Evolutionary conservation across 2,888 invertebrate genomes (phyloP), one percentile per base, ranked within the genome.

Genomic region (Andrena hattorfiana): DNA sequence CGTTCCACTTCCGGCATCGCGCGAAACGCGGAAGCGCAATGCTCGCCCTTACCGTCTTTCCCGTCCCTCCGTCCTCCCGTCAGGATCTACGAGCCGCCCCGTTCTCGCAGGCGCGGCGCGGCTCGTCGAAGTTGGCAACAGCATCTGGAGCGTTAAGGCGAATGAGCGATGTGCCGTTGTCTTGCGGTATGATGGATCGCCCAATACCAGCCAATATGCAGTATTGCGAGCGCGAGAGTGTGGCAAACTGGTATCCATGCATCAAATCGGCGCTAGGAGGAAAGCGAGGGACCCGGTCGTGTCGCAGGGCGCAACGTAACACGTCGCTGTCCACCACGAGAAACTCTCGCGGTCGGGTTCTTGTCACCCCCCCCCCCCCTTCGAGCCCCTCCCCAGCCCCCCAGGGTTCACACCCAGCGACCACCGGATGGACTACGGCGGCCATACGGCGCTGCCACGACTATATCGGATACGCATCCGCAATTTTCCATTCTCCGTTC

Each of bases 141-240:
- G 83, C 90, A 91, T 90, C 87, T 89, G 87, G 90, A 86, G 90
- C 89, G 89, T 91, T 91, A 92, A 92, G 88, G 87, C 85, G 90
- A 89, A 92, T 92, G 91, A 92, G 91, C 90, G 89, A 91, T 91
- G 91, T 85, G 85, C 85, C 83, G 88, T 85, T 90, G 91, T 91
- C 91, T 91, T 89, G 91, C 84, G 81, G 82, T 82, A 84, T 92
- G 92, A 93, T 92, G 89, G 92, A 93, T 93, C 87, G 91, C 85
- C 89, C 91, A 90, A 92, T 92, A 91, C 86, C 87, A 89, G 89
- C 91, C 91, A 90, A 93, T 92, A 92, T 91, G 91, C 91, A 90
- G 88, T 90, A 89, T 87, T 89, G 90, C 90, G 73, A 82, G 86
- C 88, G 89, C 56, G 56, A 56, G 88, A 90, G 88, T 89, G 87